Evolutionary conservation across 2,888 invertebrate species (phyloP).

Genomic region (Polydrusus cervinus): DNA sequence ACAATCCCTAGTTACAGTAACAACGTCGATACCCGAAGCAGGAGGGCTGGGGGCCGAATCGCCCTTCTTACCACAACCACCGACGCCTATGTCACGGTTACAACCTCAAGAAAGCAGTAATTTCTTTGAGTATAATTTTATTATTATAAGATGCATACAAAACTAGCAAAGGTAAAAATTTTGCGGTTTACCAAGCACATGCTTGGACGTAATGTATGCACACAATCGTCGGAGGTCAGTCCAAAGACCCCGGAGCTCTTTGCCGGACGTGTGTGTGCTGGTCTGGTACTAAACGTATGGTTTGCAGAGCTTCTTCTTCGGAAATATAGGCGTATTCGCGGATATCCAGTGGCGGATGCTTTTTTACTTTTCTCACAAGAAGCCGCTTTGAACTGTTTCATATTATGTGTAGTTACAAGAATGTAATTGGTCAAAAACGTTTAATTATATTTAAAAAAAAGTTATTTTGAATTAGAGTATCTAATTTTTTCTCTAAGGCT

Average conservation of each 20-base stretch:
- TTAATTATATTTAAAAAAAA: too few species aligned
- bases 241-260: constrained; percentile 57
- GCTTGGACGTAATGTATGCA: constrained; percentile 56
- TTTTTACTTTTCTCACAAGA: background rate
- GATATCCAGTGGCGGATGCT: constrained; percentile 33
- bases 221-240: constrained; percentile 57
- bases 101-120: too few species aligned
- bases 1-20: too few species aligned
- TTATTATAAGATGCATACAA: background rate
- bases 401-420: too few species aligned
- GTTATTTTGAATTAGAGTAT: too few species aligned
- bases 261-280: constrained; percentile 46
- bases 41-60: too few species aligned
- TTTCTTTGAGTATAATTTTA: background rate
- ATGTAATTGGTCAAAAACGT: too few species aligned
- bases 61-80: too few species aligned
- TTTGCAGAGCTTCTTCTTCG: constrained; percentile 52
- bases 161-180: constrained; percentile 20
- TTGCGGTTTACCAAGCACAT: constrained; percentile 37
- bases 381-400: too few species aligned
- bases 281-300: constrained; percentile 50
- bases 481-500: too few species aligned
- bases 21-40: too few species aligned
- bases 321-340: constrained; percentile 49
- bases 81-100: too few species aligned